A percentile compares a stretch with the other conserved stretches of the same genome.
Conservation (phyloP, 2,797 vertebrate species). For the Pelobates cultripes region DNA sequence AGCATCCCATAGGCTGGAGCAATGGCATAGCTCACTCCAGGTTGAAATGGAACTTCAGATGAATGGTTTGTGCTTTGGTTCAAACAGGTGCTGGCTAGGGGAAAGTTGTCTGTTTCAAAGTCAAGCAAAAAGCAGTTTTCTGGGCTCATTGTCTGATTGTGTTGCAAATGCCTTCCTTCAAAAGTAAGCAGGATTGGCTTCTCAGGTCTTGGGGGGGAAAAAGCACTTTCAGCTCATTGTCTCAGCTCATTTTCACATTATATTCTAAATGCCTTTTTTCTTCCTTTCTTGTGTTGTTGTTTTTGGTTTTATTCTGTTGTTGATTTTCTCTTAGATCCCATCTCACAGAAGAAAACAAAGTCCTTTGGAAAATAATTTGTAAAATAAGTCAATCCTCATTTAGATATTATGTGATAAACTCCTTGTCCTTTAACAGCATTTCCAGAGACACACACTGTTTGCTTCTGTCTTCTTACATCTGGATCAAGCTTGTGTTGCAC, state of each 20-base stretch:
- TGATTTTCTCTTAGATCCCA: neutral
- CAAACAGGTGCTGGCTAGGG: constrained; percentile 66
- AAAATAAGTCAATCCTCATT: neutral
- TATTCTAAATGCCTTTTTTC: neutral
- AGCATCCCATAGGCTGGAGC: constrained; percentile 86
- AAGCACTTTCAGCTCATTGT: neutral
- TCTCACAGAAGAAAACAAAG: neutral
- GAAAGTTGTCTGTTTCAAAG: constrained; percentile 65
- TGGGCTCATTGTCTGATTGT: constrained; percentile 69
- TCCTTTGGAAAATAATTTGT: neutral
- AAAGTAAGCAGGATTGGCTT: neutral
- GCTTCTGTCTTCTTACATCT: neutral
- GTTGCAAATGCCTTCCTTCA: neutral
- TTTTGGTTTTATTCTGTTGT: neutral
- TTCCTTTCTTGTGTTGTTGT: neutral
- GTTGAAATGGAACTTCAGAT: constrained; percentile 71
- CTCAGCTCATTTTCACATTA: neutral
- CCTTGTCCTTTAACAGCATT: constrained; percentile 1
- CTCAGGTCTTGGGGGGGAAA: neutral
- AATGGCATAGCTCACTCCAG: constrained; percentile 81
- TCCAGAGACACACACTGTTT: neutral
- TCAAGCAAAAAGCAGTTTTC: constrained; percentile 69
- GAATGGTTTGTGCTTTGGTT: constrained; percentile 66
- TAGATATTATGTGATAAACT: neutral
- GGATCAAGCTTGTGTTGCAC: neutral